A percentile compares a stretch with the other conserved stretches of the same genome.
Conservation (phyloP, 2,113 vertebrate genomes). For the Microcebus murinus region DNA sequence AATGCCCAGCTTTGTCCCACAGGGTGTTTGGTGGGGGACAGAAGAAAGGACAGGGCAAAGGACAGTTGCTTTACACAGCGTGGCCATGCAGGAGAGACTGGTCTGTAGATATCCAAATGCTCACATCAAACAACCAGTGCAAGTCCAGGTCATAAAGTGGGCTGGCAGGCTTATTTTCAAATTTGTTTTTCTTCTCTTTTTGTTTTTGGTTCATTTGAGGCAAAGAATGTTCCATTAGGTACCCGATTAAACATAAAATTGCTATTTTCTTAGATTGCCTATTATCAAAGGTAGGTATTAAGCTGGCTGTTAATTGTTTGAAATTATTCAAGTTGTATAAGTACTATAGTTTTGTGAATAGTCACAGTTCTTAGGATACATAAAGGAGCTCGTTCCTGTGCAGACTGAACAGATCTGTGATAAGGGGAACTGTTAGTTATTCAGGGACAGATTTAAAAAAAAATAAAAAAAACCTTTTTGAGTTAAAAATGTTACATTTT, state of each 20-base stretch:
- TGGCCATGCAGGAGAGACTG: accelerated
- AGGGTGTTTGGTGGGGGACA: too few relatives aligned
- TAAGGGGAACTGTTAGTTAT: neutral
- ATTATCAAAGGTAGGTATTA: constrained; percentile 6
- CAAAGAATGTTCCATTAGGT: neutral
- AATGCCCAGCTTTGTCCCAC: neutral
- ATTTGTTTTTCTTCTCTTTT: neutral
- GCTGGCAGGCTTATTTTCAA: neutral
- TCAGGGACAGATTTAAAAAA: neutral
- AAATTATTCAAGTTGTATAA: neutral
- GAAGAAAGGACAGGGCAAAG: neutral
- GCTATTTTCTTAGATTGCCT: constrained; percentile 25
- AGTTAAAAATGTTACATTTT: neutral
- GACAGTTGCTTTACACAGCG: accelerated
- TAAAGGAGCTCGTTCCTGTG: neutral
- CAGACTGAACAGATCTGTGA: neutral
- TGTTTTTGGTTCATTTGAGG: neutral
- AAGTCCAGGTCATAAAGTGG: neutral
- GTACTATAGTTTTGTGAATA: neutral
- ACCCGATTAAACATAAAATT: constrained; percentile 42
- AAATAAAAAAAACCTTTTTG: neutral
- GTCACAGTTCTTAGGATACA: neutral
- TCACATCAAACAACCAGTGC: neutral
- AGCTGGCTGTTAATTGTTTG: neutral
- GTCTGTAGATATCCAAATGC: neutral